Evolutionary conservation across 2,888 invertebrate species (phyloP), one percentile per base, ranked within the genome.

Genomic region (Thera obeliscata): DNA sequence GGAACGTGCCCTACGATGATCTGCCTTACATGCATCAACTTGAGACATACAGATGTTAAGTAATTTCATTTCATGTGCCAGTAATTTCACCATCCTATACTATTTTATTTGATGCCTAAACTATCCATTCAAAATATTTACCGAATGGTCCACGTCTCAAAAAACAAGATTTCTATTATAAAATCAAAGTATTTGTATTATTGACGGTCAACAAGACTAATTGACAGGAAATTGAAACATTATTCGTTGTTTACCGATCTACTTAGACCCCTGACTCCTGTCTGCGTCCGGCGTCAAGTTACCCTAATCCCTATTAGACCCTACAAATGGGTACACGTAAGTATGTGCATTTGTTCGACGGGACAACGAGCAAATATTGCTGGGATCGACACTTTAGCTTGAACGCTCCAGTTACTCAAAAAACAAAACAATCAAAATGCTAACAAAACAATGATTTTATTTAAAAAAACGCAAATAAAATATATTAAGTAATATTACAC

Each of bases 211-310:
- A 86, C 77, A 80, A 61, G 56, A 66, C 81, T 85, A 87, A 88
- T 87, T 86, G 88, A 85, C 81, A 85, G 88, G 89, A 89, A 86
- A 89, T 80, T 83, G 90, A 87, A 90, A 87, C 86, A 82, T 85
- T 80, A 89, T 66, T 67, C 69, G 64, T 65, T 87, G 84, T 90
- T 86, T 88, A 82, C 50, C 38, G 35, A 74, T 76, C 76, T 80
- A 78, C 82, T 89, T 85, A 86, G 71, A 55, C 63, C 72, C 64
- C 74, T 75, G 74, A 66, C 70, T 62, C 69, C 76, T 73, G 57
- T 81, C 70, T 11, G 55, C 73, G 57, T 81, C 70, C 8, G 55
- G 64, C 52, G 66, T 59, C 63, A 12, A 35, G 70, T 64, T 70
- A 57, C 70, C 38, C 5, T 61, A 56, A 59, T 57, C 64, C 57